Evolutionary conservation across 2,888 invertebrate species (phyloP), one percentile per base, ranked within the genome.

Genomic region (Conchocele bisecta): DNA sequence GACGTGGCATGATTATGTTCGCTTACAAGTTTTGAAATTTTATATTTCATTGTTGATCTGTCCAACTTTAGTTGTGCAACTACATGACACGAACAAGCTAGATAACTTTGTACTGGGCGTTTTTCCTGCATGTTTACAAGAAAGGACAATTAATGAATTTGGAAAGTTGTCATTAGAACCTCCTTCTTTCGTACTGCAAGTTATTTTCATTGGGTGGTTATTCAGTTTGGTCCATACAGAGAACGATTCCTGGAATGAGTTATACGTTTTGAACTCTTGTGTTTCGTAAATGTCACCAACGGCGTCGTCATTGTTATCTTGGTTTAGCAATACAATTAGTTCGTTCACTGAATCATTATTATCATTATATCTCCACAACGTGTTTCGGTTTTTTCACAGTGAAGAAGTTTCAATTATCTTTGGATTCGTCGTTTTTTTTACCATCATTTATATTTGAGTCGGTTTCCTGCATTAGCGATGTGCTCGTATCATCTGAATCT

Each of bases 71-170:
- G 17, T 13, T 35, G n/a, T 33, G 35, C 31, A 51, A n/a, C 31
- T 35, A 51, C 35, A 2, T 31, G 51, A 33, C 51, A 51, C 35
- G 31, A 31, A 31, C 51, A 51, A 9, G 51, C 33, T 35, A 51
- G 2, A 26, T 51, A 51, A 11, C 20, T 35, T 17, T 51, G 51
- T 3, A 33, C 17, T 2, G 31, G 33, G 6, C 51, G 51, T 51
- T 31, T 51, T 51, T 13, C 51, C 51, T n/a, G 51, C 51, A 51
- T 51, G 31, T 17, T 51, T 51, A n/a, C 51, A 51, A n/a, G 51
- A 33, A n/a, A 51, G 35, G 3, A 31, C 20, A 9, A 51, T 29
- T 5, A 33, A 35, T 26, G 20, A 20, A 22, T 33, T 33, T 33
- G 33, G 51, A 4, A 33, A 33, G 9, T 51, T n/a, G 11, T 17